Conservation (phyloP, 2,113 vertebrate species). For the Cavia porcellus region DNA sequence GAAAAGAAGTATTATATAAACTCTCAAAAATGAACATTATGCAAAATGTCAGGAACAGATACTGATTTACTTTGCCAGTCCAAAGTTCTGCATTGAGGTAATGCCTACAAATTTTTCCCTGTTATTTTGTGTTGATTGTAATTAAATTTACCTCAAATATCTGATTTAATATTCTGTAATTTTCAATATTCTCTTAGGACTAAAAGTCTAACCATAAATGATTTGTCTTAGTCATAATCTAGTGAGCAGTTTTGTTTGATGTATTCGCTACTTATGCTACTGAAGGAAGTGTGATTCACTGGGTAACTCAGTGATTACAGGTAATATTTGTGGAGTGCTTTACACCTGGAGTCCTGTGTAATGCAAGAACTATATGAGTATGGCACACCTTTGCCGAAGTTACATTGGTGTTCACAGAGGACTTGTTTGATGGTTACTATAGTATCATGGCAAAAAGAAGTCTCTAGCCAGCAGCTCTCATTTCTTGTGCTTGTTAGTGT, state of each 20-base stretch:
- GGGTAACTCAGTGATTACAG: background rate
- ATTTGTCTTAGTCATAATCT: background rate
- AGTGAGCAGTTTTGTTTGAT: background rate
- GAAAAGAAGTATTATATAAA: background rate
- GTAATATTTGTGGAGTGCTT: background rate
- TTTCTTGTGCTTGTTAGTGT: conserved; percentile 49
- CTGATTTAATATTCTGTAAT: background rate
- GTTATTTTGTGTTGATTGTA: background rate
- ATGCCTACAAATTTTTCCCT: background rate
- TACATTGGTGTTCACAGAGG: background rate
- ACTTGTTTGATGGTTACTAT: conserved; percentile 23
- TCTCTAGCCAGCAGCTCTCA: conserved; percentile 36
- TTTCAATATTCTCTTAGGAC: background rate
- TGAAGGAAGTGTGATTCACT: background rate
- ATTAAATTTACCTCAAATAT: conserved; percentile 15
- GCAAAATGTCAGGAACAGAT: background rate
- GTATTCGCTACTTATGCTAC: background rate
- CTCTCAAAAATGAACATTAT: background rate
- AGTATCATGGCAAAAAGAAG: background rate
- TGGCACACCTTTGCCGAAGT: background rate
- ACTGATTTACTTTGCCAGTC: background rate
- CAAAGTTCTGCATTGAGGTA: background rate
- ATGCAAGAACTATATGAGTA: background rate
- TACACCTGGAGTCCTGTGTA: background rate
- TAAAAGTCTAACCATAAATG: background rate